Conservation (phyloP, 2,113 vertebrate genomes). For the Halichoeres trimaculatus region DNA sequence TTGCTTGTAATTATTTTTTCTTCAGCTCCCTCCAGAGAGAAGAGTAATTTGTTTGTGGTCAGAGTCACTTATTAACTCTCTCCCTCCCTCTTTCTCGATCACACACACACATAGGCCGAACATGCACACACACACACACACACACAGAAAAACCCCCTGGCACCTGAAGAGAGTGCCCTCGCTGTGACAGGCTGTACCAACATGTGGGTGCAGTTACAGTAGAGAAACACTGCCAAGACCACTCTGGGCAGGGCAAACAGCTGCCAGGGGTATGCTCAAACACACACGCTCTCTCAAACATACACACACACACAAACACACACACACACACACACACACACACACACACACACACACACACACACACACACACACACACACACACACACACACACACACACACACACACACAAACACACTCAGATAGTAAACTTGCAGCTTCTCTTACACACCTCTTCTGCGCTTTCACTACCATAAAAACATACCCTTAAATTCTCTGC, state of each 20-base stretch:
- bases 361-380: no score
- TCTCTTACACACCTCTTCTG: no score
- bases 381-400: no score
- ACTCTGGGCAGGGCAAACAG: conserved; percentile 56
- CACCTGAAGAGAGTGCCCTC: conserved; percentile 52
- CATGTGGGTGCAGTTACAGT: conserved; percentile 75
- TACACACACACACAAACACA: conserved; percentile 37
- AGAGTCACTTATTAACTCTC: conserved; percentile 5
- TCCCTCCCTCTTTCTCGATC: neutral
- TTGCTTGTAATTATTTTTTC: conserved; percentile 10
- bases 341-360: conserved; percentile 40
- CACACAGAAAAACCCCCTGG: conserved; percentile 44
- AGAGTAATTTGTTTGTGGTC: conserved; percentile 43
- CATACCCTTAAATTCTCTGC: neutral
- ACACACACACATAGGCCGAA: conserved; percentile 11
- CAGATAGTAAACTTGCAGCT: no score
- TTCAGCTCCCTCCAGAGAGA: conserved; percentile 14
- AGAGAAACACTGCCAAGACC: conserved; percentile 62
- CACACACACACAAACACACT: no score
- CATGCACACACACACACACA: conserved; percentile 35
- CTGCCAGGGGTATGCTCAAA: conserved; percentile 43
- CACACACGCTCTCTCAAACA: conserved; percentile 31
- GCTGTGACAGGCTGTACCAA: conserved; percentile 60
- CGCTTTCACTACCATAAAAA: neutral
- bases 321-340: conserved; percentile 39